A percentile compares a stretch with the other conserved stretches of the same genome.
These are phyloP conservation scores for Premnoplex brunnescens DNA, from an alignment of 2,797 vertebrate species.

Conservation along the genomic window DNA sequence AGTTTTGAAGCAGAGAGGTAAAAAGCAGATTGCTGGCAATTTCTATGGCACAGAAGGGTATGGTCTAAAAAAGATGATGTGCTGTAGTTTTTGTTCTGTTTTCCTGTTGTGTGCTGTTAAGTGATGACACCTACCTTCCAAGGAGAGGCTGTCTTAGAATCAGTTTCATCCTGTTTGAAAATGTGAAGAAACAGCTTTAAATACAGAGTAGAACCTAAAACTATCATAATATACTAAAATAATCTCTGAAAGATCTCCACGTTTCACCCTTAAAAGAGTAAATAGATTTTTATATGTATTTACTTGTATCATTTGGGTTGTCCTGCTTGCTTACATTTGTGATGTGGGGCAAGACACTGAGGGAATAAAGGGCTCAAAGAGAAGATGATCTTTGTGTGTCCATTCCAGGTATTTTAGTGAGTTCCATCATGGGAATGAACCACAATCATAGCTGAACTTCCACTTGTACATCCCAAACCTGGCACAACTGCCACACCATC, in stretches of 20 bases:
- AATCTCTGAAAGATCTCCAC: neutral
- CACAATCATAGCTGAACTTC: neutral
- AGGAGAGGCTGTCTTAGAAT: conserved; percentile 92
- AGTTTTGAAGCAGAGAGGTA: neutral
- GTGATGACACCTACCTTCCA: conserved; percentile 88
- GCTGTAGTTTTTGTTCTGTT: neutral
- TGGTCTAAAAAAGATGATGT: neutral
- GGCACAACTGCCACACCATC: neutral
- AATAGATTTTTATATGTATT: neutral
- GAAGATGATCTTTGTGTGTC: neutral
- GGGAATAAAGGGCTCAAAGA: neutral
- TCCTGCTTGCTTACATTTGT: neutral
- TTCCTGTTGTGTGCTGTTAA: neutral
- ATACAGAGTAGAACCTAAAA: neutral
- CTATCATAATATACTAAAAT: neutral
- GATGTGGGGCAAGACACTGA: neutral
- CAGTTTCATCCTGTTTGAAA: conserved; percentile 88
- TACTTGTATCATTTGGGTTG: neutral
- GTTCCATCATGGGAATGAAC: neutral
- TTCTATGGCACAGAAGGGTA: neutral
- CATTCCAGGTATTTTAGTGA: neutral
- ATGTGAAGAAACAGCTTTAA: neutral
- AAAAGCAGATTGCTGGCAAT: neutral
- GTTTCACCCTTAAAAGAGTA: neutral
- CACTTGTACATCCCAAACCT: neutral